Base-by-base conservation (phyloP, 2,113 vertebrate genomes). In the Dasyprocta punctata region DNA sequence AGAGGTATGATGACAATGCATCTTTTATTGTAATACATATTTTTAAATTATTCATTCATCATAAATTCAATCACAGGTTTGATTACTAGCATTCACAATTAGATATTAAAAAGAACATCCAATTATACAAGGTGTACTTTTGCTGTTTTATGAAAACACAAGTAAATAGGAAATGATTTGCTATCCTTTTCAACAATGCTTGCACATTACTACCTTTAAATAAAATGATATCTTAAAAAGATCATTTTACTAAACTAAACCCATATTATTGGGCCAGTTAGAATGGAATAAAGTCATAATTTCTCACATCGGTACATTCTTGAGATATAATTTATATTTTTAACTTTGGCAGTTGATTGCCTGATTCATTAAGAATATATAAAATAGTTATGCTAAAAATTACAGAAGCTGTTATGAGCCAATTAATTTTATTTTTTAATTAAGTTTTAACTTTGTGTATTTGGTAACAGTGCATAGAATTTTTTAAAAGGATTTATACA, bases 301-400 rank as follows among this genome's bases (percentile, higher is more conserved):
- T 92, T 87, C 26, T 77, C 49, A 75, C 47, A 11, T 49, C 17
- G 16, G 33, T 47, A 44, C 5, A 30, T 80, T 75, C 67, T 84
- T 90, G 38, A 38, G 28, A 60, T 36, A 38, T 41, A 67, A 52
- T 38, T 87, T 82, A 71, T 97, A 96, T 75, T 89, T 92, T 75
- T 86, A 92, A 71, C 65, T 77, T 92, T 80, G 28, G 26, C n/a
- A 47, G 41, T 16, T 87, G 33, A 54, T 44, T 60, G 30, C 17
- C 11, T 84, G 44, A 78, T 89, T 77, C 5, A 33, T 41, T 41
- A 84, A 60, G 10, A 30, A 26, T 56, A 1, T 3, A 8, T 38
- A 17, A 82, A 89, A 69, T 7, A 86, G 38, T 30, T 91, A 78
- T 41, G 7, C 1, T 89, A 16, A 33, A 92, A 75, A 30, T 36